phyloP scores from a whole-genome alignment of 2,888 invertebrate genomes.

The Maniola hyperantus region DNA sequence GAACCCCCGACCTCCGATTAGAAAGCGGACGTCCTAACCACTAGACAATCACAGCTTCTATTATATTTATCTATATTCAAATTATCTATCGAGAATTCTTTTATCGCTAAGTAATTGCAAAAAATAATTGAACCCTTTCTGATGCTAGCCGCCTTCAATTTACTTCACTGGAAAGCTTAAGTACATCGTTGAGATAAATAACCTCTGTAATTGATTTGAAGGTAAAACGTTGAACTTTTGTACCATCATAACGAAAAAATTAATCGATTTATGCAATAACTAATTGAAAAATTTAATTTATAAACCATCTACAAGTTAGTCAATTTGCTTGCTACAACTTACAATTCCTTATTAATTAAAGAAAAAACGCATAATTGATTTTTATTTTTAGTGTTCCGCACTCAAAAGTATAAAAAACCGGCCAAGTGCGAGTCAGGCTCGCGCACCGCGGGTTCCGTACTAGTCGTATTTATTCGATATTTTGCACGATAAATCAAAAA shows the following conservation, averaged over 20 bases:
- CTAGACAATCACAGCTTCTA: no score
- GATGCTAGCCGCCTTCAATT: neutral
- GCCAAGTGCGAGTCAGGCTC: no score
- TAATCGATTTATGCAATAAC: constrained; percentile 4
- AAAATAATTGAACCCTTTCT: constrained; percentile 1
- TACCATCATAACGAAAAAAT: neutral
- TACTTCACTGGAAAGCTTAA: neutral
- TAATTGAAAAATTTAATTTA: constrained; percentile 4
- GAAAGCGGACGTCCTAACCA: no score
- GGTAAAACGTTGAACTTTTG: constrained; percentile 14
- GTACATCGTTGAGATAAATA: neutral
- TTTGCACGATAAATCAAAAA: no score
- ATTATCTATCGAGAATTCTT: neutral
- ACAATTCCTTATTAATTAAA: neutral
- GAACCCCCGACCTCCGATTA: no score
- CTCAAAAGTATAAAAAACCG: no score
- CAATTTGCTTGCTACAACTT: constrained; percentile 3
- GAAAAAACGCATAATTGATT: neutral
- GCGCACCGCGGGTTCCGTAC: no score
- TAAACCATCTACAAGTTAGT: neutral
- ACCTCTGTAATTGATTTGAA: neutral
- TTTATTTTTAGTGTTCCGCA: neutral
- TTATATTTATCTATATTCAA: no score
- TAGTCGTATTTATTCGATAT: no score
- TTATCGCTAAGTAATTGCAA: neutral